These are phyloP conservation scores for Pogonophryne albipinna DNA, from an alignment of 2,797 vertebrate species.

Conservation along the genomic window DNA sequence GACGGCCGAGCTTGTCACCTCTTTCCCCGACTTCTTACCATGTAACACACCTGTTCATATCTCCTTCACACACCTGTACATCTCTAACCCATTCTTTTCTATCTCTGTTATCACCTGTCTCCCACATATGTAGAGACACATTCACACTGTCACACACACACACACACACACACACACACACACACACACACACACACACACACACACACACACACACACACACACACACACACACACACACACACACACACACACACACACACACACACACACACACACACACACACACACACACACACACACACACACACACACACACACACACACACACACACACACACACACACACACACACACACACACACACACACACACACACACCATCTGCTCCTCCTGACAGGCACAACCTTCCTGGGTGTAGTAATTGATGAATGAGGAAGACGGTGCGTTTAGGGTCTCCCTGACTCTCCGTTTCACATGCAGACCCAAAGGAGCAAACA, in stretches of 20 bases:
- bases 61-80: slow-evolving; percentile 66
- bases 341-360: slow-evolving; percentile 25
- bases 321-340: slow-evolving; percentile 15
- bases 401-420: slow-evolving; percentile 59
- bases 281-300: slow-evolving; percentile 24
- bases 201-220: slow-evolving; percentile 5
- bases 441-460: slow-evolving; percentile 72
- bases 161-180: slow-evolving; percentile 21
- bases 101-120: slow-evolving; percentile 63
- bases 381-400: slow-evolving; percentile 72
- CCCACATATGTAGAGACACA: slow-evolving; percentile 42
- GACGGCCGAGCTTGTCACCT: slow-evolving; percentile 28
- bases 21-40: slow-evolving; percentile 15
- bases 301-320: slow-evolving; percentile 15
- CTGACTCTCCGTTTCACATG: slow-evolving; percentile 42
- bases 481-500: slow-evolving; percentile 45
- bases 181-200: slow-evolving; percentile 20
- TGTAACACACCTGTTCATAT: slow-evolving; percentile 69
- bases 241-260: slow-evolving; percentile 38
- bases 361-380: slow-evolving; percentile 23
- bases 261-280: slow-evolving; percentile 16
- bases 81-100: slow-evolving; percentile 64
- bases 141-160: slow-evolving; percentile 22
- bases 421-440: slow-evolving; percentile 79
- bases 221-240: slow-evolving; percentile 12